Conservation (phyloP, 2,797 vertebrate species). For the Euthynnus affinis region DNA sequence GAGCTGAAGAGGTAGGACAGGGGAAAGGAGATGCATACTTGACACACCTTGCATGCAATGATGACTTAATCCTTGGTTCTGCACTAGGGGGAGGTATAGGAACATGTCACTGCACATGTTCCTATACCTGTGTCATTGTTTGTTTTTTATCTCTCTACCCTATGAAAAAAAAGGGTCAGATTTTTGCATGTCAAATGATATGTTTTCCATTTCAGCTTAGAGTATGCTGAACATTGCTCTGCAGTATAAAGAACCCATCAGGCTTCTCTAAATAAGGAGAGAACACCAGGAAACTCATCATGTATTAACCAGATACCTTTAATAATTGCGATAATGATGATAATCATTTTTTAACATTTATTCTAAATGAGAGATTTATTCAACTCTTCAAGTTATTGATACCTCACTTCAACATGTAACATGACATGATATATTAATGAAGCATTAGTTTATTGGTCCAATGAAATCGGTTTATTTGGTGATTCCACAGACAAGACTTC, state of each 20-base stretch:
- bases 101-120: background rate
- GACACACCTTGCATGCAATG: background rate
- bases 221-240: background rate
- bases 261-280: background rate
- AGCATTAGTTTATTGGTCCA: background rate
- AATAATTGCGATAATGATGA: background rate
- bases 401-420: background rate
- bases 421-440: background rate
- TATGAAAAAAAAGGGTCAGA: background rate
- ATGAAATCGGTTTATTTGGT: background rate
- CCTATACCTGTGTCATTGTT: too few relatives aligned
- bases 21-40: background rate
- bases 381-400: too few relatives aligned
- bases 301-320: background rate
- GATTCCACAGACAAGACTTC: background rate
- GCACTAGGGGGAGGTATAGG: conserved; percentile 62
- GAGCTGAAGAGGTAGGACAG: background rate
- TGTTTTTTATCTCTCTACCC: background rate
- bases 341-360: too few relatives aligned
- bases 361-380: background rate
- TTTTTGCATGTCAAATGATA: background rate
- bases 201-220: background rate
- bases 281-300: background rate
- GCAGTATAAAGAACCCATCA: background rate
- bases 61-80: background rate